Percentiles rank a stretch among this genome's conserved stretches.
phyloP scores from a whole-genome alignment of 2,113 vertebrate species.

The Chauna torquata region DNA sequence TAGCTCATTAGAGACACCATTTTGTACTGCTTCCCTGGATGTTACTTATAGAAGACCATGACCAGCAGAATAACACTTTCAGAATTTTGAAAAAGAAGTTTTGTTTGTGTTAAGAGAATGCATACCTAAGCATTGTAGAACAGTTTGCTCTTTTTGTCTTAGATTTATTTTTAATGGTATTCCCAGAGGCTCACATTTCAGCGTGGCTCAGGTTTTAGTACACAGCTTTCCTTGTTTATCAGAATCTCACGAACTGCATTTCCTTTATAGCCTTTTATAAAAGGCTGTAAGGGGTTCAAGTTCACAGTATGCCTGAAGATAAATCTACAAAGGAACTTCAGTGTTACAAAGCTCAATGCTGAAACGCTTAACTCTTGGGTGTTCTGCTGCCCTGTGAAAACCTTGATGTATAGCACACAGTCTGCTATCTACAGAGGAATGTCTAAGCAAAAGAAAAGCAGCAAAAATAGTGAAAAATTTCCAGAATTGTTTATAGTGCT shows the following conservation, averaged over 20 bases:
- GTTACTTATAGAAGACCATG: neutral
- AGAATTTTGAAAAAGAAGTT: neutral
- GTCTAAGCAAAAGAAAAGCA: neutral
- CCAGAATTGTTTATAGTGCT: neutral
- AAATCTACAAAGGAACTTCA: constrained; percentile 18
- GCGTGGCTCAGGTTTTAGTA: neutral
- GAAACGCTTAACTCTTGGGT: constrained; percentile 13
- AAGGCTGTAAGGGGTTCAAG: neutral
- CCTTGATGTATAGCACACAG: neutral
- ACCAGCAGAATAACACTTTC: neutral
- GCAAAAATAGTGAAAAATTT: neutral
- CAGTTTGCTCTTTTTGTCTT: neutral
- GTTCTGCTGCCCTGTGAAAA: neutral
- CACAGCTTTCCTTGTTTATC: constrained; percentile 15
- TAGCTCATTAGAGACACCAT: neutral
- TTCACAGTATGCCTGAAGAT: neutral
- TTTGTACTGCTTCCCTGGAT: neutral
- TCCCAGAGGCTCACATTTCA: neutral
- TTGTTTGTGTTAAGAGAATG: neutral
- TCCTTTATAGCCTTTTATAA: constrained; percentile 22
- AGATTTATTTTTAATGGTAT: neutral
- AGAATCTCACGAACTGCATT: neutral
- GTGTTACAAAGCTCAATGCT: neutral
- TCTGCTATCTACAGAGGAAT: neutral
- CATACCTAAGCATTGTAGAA: neutral